Evolutionary conservation across 2,888 invertebrate species (phyloP).

Genomic region (Rhingia rostrata): DNA sequence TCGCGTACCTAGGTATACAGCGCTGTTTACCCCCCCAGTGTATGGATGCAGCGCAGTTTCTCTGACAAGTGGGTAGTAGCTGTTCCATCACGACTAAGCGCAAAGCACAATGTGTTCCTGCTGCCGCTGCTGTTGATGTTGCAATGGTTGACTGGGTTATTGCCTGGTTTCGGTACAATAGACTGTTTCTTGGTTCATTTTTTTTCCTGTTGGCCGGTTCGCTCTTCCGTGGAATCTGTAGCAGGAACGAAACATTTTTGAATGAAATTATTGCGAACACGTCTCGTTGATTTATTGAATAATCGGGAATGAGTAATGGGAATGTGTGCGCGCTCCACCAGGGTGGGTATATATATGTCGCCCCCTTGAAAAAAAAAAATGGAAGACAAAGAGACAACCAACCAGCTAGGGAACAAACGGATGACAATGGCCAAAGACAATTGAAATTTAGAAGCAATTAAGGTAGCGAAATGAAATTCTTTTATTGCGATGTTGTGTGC

Average conservation of each 20-base stretch:
- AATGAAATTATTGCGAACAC: constrained; percentile 75
- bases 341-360: neutral
- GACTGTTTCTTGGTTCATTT: constrained; percentile 42
- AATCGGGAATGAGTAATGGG: constrained; percentile 73
- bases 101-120: constrained; percentile 45
- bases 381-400: neutral
- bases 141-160: constrained; percentile 62
- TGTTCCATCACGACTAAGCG: constrained; percentile 69
- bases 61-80: constrained; percentile 71
- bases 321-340: constrained; percentile 39
- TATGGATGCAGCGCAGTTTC: constrained; percentile 39
- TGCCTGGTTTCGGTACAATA: constrained; percentile 59
- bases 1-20: constrained; percentile 48
- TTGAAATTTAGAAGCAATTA: constrained; percentile 74
- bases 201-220: neutral
- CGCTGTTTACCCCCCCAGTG: constrained; percentile 15
- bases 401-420: constrained; percentile 24
- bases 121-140: constrained; percentile 18
- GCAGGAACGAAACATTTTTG: constrained; percentile 67
- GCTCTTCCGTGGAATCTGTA: constrained; percentile 44
- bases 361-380: constrained; percentile 3
- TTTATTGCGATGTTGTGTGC: constrained; percentile 41
- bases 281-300: constrained; percentile 74
- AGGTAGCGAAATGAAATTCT: constrained; percentile 69
- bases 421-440: constrained; percentile 68